Conservation (phyloP, 2,888 invertebrate species). For the Calephelis perditalis region DNA sequence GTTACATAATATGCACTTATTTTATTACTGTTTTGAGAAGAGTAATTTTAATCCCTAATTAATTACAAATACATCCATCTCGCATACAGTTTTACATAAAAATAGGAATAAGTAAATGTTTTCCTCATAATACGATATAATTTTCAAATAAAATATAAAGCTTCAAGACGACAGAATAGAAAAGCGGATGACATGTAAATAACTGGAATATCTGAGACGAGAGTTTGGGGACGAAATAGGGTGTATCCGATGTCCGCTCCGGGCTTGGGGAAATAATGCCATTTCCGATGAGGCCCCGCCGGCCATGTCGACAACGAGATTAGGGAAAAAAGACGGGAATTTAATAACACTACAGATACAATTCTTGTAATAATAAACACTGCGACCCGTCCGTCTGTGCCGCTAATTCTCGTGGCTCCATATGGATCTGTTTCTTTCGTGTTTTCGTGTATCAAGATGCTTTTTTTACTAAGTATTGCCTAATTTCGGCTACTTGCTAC, state of each 20-base stretch:
- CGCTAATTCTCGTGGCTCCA: background rate
- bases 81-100: too few species aligned
- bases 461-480: too few species aligned
- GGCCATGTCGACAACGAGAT: constrained; percentile 61
- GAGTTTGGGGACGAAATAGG: constrained; percentile 41
- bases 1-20: too few species aligned
- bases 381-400: constrained; percentile 23
- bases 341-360: constrained; percentile 63
- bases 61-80: too few species aligned
- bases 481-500: too few species aligned
- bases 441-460: background rate
- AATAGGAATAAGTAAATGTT: background rate
- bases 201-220: constrained; percentile 47
- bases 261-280: constrained; percentile 56
- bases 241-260: constrained; percentile 62
- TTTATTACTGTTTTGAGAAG: too few species aligned
- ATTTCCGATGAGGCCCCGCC: constrained; percentile 70
- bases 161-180: constrained; percentile 35
- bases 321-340: constrained; percentile 64
- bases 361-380: constrained; percentile 46
- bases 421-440: background rate
- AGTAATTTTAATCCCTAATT: too few species aligned
- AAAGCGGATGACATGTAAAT: constrained; percentile 46
- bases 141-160: constrained; percentile 5
- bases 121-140: background rate